phyloP scores from a whole-genome alignment of 2,113 vertebrate species.

The Sebastes schlegelii region DNA sequence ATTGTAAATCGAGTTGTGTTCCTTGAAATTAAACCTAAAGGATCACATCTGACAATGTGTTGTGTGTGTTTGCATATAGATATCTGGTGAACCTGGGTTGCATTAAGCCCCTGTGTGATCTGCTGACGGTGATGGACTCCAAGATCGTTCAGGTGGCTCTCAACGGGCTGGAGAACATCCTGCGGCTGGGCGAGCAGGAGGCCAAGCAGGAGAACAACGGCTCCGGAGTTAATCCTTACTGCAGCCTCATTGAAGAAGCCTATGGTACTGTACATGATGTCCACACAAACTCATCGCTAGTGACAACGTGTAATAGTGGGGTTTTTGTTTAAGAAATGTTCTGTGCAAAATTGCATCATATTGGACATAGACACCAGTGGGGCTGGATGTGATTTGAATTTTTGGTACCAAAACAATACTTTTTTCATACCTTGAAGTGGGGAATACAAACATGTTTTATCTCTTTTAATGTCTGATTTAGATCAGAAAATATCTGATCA shows the following conservation, averaged over 20 bases:
- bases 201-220: conserved; percentile 90
- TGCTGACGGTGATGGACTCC: conserved; percentile 98
- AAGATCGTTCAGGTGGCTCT: conserved; percentile 98
- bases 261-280: conserved; percentile 86
- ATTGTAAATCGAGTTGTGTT: too few relatives aligned
- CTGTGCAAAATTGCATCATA: neutral
- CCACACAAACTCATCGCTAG: neutral
- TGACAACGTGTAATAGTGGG: neutral
- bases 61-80: conserved; percentile 70
- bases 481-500: too few relatives aligned
- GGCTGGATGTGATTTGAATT: neutral
- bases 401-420: neutral
- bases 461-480: too few relatives aligned
- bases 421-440: neutral
- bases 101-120: conserved; percentile 96
- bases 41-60: neutral
- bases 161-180: conserved; percentile 96
- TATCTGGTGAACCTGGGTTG: conserved; percentile 96
- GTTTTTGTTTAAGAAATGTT: too few relatives aligned
- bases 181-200: conserved; percentile 96
- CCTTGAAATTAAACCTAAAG: too few relatives aligned
- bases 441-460: too few relatives aligned
- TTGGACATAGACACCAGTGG: neutral
- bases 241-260: conserved; percentile 96
- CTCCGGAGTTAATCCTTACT: conserved; percentile 94